Base-by-base conservation (phyloP, 2,888 invertebrate genomes). In the Ornithoptera priamus region DNA sequence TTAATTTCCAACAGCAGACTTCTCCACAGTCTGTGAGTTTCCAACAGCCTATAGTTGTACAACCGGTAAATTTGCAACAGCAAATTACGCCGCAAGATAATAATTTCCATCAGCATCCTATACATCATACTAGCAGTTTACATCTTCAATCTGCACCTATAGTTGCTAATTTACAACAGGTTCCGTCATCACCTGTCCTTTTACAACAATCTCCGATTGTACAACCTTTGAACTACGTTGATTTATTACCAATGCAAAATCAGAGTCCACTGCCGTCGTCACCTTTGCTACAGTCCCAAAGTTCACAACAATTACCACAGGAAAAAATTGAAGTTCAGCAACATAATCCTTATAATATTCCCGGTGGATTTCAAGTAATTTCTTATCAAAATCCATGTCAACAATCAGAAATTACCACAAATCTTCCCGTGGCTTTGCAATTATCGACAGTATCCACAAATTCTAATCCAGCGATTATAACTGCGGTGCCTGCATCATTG, bases 361-460 rank as follows among this genome's bases (percentile, higher is more conserved):
- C 42, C 12, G 70, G 63, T 18, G 60, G 64, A 22, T 70, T 61
- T 50, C 70, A 70, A 67, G 64, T 67, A 18, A 50, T 70, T 42
- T 56, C 70, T 5, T 70, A 58, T 65, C 70, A 57, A 64, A 67
- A 60, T 36, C 70, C 67, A 17, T 70, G 60, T 70, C 70, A 70
- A 17, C 46, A 58, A 17, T 22, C 59, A 8, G 70, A 67, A 15
- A n/a, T 63, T 1, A 30, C 50, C 7, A 36, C 63, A 39, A 12
- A 63, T 10, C 2, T 67, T 10, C 57, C 70, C n/a, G 53, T 62
- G 8, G 15, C 68, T n/a, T 8, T 62, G 56, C 65, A 62, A 24
- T 39, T 61, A 42, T 61, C 76, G 70, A 70, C 75, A 72, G 72
- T 75, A 66, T 67, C 76, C 68, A 61, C 74, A 62, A 58, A 62